Conservation (phyloP, 2,113 vertebrate genomes). For the Apaloderma vittatum region DNA sequence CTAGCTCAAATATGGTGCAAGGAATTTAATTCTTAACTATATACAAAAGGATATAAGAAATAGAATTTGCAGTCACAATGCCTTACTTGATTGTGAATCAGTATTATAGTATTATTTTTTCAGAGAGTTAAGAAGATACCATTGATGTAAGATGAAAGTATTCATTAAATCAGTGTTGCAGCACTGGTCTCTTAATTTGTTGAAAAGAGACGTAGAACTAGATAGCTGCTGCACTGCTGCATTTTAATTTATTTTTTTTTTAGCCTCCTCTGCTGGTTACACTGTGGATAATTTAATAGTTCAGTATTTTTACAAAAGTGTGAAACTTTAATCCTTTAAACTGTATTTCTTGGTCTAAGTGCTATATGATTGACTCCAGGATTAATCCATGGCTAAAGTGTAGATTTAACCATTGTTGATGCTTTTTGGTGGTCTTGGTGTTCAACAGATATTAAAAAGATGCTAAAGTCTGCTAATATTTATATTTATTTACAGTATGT, state of each 20-base stretch:
- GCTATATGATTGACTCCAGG: not conserved
- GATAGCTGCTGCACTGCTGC: not conserved
- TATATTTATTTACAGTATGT: not conserved
- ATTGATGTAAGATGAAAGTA: not conserved
- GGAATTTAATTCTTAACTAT: slow-evolving; percentile 57
- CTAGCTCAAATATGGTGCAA: not conserved
- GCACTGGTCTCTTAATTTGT: slow-evolving; percentile 24
- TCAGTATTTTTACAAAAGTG: not conserved
- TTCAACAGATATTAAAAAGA: not conserved
- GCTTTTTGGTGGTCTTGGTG: not conserved
- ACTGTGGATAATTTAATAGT: not conserved
- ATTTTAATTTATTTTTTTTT: not conserved
- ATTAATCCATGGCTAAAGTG: not conserved
- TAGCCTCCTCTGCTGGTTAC: not conserved
- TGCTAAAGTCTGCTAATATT: not conserved
- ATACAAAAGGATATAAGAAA: not conserved
- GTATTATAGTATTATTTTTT: slow-evolving; percentile 43
- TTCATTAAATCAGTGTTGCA: slow-evolving; percentile 42
- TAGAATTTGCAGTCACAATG: not conserved
- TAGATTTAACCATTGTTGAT: not conserved
- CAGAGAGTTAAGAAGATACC: not conserved
- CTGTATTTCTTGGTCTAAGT: not conserved
- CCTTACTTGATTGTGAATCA: slow-evolving; percentile 15
- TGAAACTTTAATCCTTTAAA: not conserved
- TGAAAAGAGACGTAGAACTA: not conserved